phyloP scores from a whole-genome alignment of 1,140 invertebrate species.

The Neodiprion pinetum region DNA sequence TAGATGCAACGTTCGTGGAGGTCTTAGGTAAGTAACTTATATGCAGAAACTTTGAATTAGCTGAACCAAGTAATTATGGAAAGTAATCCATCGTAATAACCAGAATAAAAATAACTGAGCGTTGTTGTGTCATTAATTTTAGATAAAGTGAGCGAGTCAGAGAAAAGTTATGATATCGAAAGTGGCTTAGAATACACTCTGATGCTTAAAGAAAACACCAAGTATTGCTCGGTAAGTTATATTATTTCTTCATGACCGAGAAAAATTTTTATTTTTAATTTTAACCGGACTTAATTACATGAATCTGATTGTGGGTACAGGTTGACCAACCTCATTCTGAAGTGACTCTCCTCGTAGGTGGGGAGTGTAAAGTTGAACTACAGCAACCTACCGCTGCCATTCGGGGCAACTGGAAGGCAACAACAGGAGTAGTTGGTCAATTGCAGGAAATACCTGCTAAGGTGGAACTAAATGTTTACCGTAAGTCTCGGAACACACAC shows the following conservation, averaged over 20 bases:
- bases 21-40: slow-evolving; percentile 13
- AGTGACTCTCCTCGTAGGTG: neutral
- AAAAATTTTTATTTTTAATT: too few species aligned
- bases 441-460: slow-evolving; percentile 5
- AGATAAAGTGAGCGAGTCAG: neutral
- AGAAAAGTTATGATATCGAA: neutral
- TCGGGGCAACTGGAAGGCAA: neutral
- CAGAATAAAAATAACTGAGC: too few species aligned
- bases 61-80: too few species aligned
- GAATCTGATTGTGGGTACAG: neutral
- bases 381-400: neutral
- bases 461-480: neutral
- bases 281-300: too few species aligned
- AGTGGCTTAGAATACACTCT: slow-evolving; percentile 3
- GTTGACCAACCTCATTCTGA: neutral
- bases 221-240: neutral
- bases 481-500: neutral
- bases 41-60: neutral
- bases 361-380: slow-evolving; percentile 5
- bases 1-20: slow-evolving; percentile 5
- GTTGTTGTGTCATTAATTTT: neutral
- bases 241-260: too few species aligned
- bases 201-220: neutral
- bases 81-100: too few species aligned
- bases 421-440: neutral